Evolutionary conservation across 2,888 invertebrate genomes (phyloP), one percentile per base, ranked within the genome.

Genomic region (Rutpela maculata): DNA sequence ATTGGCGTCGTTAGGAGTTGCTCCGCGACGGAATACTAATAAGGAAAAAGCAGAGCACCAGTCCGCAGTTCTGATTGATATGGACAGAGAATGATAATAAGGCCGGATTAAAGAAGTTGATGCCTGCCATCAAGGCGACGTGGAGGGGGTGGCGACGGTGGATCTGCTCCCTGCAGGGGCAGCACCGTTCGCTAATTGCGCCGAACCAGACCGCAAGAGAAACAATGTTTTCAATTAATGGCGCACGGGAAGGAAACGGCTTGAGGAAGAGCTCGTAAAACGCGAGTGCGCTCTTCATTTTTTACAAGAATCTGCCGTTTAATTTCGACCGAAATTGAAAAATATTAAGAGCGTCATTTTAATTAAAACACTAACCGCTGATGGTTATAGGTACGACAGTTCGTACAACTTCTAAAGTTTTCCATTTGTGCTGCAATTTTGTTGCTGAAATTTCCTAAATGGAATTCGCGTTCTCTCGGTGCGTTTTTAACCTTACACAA

Each of bases 21-120:
- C 87, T 84, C 83, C 84, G 85, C 86, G 86, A 83, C 84, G 87
- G 90, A 90, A 90, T 90, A 90, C 90, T 90, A 89, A 90, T 90
- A 89, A 90, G 89, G 87, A 86, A 85, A 88, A 87, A 84, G 84
- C 82, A 76, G 80, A 84, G 81, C 84, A 80, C 62, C 75, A 79
- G 75, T 72, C 84, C 82, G 81, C 82, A 85, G 84, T 85, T 87
- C 88, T 89, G 88, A 89, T 89, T 89, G 89, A 89, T 88, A 88
- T 88, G 87, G 86, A 84, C 86, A 84, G 86, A 85, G 87, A 86
- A 87, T 87, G 86, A 88, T 88, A 88, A 88, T 88, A 85, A 88
- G 88, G 85, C 80, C 83, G 81, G 87, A 88, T 88, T 88, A 88
- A 87, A 86, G 86, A 86, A 85, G 84, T 83, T 83, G 83, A 85